phyloP scores from a whole-genome alignment of 2,888 invertebrate genomes.

The Argyresthia goedartella region DNA sequence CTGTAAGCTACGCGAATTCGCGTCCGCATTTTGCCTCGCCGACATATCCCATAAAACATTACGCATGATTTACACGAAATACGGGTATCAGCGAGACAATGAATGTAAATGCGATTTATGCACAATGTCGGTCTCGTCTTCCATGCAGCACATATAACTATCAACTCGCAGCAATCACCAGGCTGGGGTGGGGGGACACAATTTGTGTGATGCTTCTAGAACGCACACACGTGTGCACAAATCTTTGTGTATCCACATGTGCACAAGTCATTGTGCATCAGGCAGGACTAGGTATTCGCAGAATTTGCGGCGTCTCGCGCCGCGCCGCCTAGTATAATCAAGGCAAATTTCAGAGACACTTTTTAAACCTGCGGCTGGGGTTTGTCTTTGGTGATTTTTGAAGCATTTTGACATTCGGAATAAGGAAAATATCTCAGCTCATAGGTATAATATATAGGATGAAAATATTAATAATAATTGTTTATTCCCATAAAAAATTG shows the following conservation, averaged over 20 bases:
- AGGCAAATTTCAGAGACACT: neutral
- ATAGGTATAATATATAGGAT: too few species aligned
- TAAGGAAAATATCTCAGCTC: too few species aligned
- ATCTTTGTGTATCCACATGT: neutral
- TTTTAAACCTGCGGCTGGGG: neutral
- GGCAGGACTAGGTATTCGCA: too few species aligned
- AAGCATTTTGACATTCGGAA: too few species aligned
- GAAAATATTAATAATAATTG: too few species aligned
- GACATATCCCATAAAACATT: too few species aligned
- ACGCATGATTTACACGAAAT: neutral
- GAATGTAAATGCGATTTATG: slow-evolving; percentile 22
- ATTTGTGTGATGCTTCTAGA: slow-evolving; percentile 19
- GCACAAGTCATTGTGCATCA: too few species aligned
- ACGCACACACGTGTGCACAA: neutral
- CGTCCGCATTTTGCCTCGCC: too few species aligned
- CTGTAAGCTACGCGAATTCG: too few species aligned
- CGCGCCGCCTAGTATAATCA: neutral
- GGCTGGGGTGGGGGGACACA: slow-evolving; percentile 17
- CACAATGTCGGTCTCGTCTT: slow-evolving; percentile 15
- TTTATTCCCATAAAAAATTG: too few species aligned
- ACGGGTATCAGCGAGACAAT: slow-evolving; percentile 5
- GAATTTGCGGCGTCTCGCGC: neutral
- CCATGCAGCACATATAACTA: neutral
- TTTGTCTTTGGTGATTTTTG: too few species aligned
- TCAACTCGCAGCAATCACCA: slow-evolving; percentile 4